phyloP scores from a whole-genome alignment of 2,888 invertebrate genomes.

The Lepidonotus clava region DNA sequence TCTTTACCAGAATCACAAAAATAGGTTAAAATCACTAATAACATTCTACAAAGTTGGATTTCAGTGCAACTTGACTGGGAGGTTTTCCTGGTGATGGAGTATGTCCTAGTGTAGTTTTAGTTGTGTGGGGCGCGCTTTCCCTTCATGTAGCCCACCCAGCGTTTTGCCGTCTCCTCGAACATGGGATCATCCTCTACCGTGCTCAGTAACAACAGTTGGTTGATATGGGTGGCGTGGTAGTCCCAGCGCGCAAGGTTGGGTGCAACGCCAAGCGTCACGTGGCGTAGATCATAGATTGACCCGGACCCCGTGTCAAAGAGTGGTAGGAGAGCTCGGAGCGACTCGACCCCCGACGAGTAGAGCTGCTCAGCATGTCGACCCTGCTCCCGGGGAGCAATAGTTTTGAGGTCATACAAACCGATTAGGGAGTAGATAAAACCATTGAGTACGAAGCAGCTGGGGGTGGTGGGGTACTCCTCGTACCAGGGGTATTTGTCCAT shows the following conservation, averaged over 20 bases:
- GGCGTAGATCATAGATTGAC: constrained; percentile 96
- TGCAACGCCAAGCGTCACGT: constrained; percentile 88
- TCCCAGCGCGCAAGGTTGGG: constrained; percentile 98
- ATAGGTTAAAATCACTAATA: too few species aligned
- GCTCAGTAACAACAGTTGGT: constrained; percentile 90
- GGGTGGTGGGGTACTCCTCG: constrained; percentile 98
- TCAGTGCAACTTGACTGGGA: too few species aligned
- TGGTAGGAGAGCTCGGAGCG: constrained; percentile 91
- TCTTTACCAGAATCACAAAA: too few species aligned
- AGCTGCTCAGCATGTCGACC: constrained; percentile 80
- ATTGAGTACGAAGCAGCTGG: constrained; percentile 94
- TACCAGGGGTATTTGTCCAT: constrained; percentile 94
- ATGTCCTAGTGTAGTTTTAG: too few species aligned
- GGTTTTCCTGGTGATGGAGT: too few species aligned
- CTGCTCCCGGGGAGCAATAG: constrained; percentile 85
- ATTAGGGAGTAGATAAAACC: constrained; percentile 98
- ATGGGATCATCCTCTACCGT: constrained; percentile 89
- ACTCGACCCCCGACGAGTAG: constrained; percentile 82
- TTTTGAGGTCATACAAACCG: constrained; percentile 96
- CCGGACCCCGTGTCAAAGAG: constrained; percentile 96
- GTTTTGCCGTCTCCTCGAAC: constrained; percentile 89
- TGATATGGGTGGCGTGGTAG: constrained; percentile 98
- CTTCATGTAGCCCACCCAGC: constrained; percentile 97
- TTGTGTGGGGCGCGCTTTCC: constrained; percentile 97
- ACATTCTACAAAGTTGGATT: too few species aligned